Base-by-base conservation (phyloP, 2,888 invertebrate species). In the Diabrotica balteata region DNA sequence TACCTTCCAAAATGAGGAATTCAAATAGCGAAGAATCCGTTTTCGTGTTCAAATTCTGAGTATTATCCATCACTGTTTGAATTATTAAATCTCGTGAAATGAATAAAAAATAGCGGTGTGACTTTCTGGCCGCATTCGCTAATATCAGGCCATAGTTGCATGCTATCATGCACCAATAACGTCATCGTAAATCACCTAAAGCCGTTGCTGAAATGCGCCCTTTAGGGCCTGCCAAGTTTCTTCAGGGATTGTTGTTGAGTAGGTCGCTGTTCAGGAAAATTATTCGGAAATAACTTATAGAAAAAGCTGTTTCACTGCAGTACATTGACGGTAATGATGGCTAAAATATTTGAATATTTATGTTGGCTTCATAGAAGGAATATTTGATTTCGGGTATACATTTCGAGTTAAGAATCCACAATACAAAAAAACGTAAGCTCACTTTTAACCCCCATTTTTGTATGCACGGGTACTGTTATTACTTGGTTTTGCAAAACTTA, bases 111-210 rank as follows among this genome's bases (percentile, higher is more conserved):
- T 53, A 9, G 11, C 57, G 55, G 59, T 67, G 59, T 58, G 67
- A 63, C 67, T 67, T 63, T 45, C 50, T 55, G 63, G 53, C 67
- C 67, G 63, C 63, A 59, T 67, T 66, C 61, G 61, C 50, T 42
- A 55, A 66, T 66, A 66, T 54, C 53, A 47, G 45, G 44, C 63
- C 54, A n/a, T 45, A 59, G 59, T 59, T 69, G 69, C 69, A 69
- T 69, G 69, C 52, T 51, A 57, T 55, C 65, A 54, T 58, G 63
- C 66, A 64, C 66, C 62, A 65, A 68, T 62, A 66, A 62, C 63
- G 66, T 63, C 66, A 66, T 51, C 63, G 46, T 69, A 69, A 69
- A 69, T 69, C 62, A 66, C 45, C 53, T 22, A 55, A 50, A 69
- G 63, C 59, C 68, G 66, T 59, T 52, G 62, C 54, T 69, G 66